Evolutionary conservation across 2,797 vertebrate genomes (phyloP).

Genomic region (Psittacula echo): DNA sequence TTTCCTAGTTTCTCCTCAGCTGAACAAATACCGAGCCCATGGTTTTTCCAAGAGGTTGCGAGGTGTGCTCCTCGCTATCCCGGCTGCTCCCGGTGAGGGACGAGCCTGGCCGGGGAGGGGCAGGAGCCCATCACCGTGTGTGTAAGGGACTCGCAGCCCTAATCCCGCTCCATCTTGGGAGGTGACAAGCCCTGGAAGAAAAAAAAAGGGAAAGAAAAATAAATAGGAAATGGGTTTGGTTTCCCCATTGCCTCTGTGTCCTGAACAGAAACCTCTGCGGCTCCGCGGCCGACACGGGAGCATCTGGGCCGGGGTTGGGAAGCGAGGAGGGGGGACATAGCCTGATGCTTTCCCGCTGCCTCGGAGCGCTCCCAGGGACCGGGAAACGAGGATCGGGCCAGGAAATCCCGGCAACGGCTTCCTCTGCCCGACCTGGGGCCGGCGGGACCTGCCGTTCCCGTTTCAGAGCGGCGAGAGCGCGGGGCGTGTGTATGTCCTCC

Average conservation of each 20-base stretch:
- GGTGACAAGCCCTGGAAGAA: not conserved
- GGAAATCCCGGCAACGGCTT: not conserved
- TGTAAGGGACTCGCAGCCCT: not conserved
- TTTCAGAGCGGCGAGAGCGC: not conserved
- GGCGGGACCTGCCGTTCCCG: not conserved
- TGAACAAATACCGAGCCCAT: not conserved
- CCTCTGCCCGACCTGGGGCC: not conserved
- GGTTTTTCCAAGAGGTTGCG: not conserved
- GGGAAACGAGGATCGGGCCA: not conserved
- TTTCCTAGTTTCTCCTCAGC: not conserved
- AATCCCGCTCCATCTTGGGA: not conserved
- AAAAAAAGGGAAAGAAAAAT: accelerated
- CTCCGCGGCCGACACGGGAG: not conserved
- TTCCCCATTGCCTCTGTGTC: not conserved
- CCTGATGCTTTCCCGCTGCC: not conserved
- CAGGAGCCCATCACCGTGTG: not conserved
- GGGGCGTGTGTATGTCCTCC: not conserved
- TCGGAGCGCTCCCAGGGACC: not conserved
- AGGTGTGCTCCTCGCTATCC: accelerated
- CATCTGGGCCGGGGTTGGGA: not conserved
- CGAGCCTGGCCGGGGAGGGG: not conserved
- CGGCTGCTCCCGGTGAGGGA: not conserved
- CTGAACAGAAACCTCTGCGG: not conserved
- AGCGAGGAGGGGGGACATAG: too few species aligned
- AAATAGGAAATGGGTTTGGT: not conserved